Percentiles rank a stretch among this genome's conserved stretches.
These are phyloP conservation scores for Agelastica alni DNA, from an alignment of 2,888 invertebrate species.

Conservation along the genomic window DNA sequence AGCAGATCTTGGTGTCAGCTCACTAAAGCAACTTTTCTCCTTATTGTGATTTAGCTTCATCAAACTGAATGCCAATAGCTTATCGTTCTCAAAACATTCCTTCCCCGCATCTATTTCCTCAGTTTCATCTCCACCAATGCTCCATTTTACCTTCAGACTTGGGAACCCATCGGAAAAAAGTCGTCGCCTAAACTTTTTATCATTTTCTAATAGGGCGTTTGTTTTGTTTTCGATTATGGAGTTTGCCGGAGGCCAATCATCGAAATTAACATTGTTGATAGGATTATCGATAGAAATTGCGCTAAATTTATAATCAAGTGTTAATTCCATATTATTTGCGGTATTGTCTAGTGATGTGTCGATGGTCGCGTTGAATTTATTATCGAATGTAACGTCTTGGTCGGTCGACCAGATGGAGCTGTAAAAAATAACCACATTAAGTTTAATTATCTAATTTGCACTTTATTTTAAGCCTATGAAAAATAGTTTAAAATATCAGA, in stretches of 20 bases:
- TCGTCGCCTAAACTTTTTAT: slow-evolving; percentile 6
- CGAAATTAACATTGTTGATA: not conserved
- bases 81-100: slow-evolving; percentile 20
- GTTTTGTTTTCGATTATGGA: slow-evolving; percentile 27
- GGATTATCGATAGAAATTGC: slow-evolving; percentile 34
- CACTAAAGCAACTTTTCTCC: slow-evolving; percentile 65
- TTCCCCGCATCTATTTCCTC: slow-evolving; percentile 1
- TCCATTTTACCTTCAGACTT: slow-evolving; percentile 27
- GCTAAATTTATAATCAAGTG: slow-evolving; percentile 44
- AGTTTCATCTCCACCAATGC: not conserved
- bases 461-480: no score
- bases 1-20: slow-evolving; percentile 58
- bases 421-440: no score
- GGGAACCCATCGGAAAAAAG: slow-evolving; percentile 23
- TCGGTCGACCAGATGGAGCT: slow-evolving; percentile 60
- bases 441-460: no score
- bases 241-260: slow-evolving; percentile 18
- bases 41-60: slow-evolving; percentile 66
- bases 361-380: slow-evolving; percentile 37
- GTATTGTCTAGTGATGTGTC: slow-evolving; percentile 3
- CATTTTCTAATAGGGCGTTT: slow-evolving; percentile 30
- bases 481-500: no score
- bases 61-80: slow-evolving; percentile 49
- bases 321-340: slow-evolving; percentile 24
- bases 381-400: slow-evolving; percentile 37